Base-by-base conservation (phyloP, 2,797 vertebrate genomes). In the Poeciliopsis turneri region DNA sequence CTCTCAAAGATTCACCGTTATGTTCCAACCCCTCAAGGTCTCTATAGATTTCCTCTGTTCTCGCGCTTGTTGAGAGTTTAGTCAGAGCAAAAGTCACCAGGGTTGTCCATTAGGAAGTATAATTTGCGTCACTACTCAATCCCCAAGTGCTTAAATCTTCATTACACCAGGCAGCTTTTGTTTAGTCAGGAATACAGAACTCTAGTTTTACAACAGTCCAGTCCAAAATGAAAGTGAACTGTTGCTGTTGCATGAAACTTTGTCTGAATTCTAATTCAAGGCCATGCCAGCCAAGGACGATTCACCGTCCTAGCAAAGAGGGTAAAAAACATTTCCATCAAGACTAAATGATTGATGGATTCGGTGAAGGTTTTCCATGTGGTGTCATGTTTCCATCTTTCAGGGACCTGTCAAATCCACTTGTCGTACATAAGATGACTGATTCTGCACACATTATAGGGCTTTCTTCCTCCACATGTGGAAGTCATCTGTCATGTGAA, bases 321-420 rank as follows among this genome's bases (percentile, higher is more conserved):
- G 75, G 70, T 41, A 75, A 55, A 41, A 90, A 89, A 87, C 53
- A 66, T 92, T 93, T 92, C 89, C 86, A 88, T 93, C 87, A 30
- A 18, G 30, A 59, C 78, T 83, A 83, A 88, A 86, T 95, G 94
- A 94, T 94, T 94, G 95, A 95, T 94, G 89, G 88, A 82, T 89
- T 91, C 86, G 81, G 83, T 55, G 87, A 71, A 88, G 85, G 90
- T 93, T 92, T 92, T 93, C 92, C 90, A 87, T 84, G 79, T 66
- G 75, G 82, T 90, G 93, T 94, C 94, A 91, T 88, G 89, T 94
- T 93, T 94, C 94, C 92, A 90, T 95, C 90, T 83, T 86, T 92
- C 92, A 89, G 84, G 92, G 87, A 90, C 84, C 93, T 94, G 94
- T 95, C 94, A 94, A 78, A 90, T 90, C 85, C 74, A 80, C 87